Evolutionary conservation across 2,797 vertebrate genomes (phyloP).

Genomic region (Triplophysa bombifrons): DNA sequence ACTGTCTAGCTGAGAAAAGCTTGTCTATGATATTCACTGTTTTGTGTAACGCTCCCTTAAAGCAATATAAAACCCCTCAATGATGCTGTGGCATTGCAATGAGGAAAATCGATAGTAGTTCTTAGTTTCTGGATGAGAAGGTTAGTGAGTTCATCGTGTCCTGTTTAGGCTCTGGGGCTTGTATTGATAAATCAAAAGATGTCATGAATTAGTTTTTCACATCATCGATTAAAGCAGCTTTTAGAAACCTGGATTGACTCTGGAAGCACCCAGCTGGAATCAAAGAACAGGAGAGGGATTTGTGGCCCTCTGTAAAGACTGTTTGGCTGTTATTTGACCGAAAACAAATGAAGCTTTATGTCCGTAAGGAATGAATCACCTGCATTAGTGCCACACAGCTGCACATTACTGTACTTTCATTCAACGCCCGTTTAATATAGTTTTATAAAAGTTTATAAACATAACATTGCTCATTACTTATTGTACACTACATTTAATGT

Average conservation of each 20-base stretch:
- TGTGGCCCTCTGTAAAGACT: neutral
- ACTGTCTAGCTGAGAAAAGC: constrained; percentile 57
- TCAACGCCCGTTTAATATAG: neutral
- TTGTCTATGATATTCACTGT: no score
- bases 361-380: constrained; percentile 11
- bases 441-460: constrained; percentile 19
- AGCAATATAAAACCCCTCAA: neutral
- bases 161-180: constrained; percentile 61
- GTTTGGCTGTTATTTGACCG: constrained; percentile 24
- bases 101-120: constrained; percentile 71
- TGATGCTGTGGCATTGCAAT: constrained; percentile 63
- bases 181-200: constrained; percentile 56
- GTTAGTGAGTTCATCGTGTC: constrained; percentile 66
- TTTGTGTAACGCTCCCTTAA: no score
- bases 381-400: neutral
- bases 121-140: constrained; percentile 62
- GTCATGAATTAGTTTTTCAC: constrained; percentile 13
- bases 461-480: constrained; percentile 23
- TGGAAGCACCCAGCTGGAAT: neutral
- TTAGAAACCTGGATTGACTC: neutral
- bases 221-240: constrained; percentile 11
- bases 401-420: constrained; percentile 8
- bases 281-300: neutral
- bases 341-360: constrained; percentile 6
- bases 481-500: neutral